Evolutionary conservation across 2,797 vertebrate species (phyloP), one percentile per base, ranked within the genome.

Genomic region (Lagocephalus sceleratus): DNA sequence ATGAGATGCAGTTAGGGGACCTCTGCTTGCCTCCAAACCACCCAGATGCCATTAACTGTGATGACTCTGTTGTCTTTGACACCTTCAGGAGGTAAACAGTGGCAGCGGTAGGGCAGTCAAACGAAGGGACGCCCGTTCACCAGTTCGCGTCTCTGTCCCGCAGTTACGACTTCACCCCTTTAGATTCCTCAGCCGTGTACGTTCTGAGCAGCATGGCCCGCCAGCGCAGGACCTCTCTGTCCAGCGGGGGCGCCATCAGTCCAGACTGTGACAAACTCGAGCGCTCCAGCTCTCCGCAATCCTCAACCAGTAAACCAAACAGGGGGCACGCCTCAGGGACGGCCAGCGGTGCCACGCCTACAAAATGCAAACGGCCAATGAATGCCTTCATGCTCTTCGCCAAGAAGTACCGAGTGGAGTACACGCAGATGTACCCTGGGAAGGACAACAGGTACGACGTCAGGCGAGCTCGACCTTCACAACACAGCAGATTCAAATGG

Each of bases 371-470:
- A 92, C 93, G 97, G 92, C 97, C 97, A 93, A 99, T 99, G 97
- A 99, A 99, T 86, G 97, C 97, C 91, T 99, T 99, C 91, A 99
- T 99, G 97, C 94, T 99, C 77, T 99, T 98, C 68, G 97, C 97
- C 88, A 99, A 99, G 94, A 98, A 98, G 79, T 99, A 98, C 90
- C 90, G 97, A 89, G 95, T 99, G 82, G 97, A 99, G 90, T 99
- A 97, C 85, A 99, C 97, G 45, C 96, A 99, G 86, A 97, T 99
- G 97, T 99, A 99, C 86, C 97, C 97, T 85, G 97, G 97, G 83
- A 99, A 99, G 84, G 97, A 99, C 85, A 99, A 99, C 94, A 96
- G 97, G 97, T 99, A 50, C 5, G 43, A 19, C 39, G 7, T 40
- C 3, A 20, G 21, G 16, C n/a, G n/a, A n/a, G n/a, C n/a, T n/a